Base-by-base conservation (phyloP, 2,113 vertebrate genomes). In the Xyrauchen texanus region DNA sequence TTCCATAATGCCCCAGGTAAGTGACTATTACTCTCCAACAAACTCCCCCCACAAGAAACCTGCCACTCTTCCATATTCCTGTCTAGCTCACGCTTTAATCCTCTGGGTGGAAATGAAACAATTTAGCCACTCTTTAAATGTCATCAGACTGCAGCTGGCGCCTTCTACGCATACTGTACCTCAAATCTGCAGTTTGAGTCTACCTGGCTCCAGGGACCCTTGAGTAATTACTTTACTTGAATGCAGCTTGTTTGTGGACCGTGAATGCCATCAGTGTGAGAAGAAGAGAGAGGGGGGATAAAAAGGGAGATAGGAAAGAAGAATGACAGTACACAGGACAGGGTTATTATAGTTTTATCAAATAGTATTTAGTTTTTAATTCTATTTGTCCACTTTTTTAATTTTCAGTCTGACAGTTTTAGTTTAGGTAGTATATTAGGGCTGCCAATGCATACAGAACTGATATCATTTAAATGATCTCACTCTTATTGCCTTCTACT, bases 151-250 rank as follows among this genome's bases (percentile, higher is more conserved):
- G 63, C 88, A 71, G 6, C 80, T 84, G 89, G 89, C 90, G 88
- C 90, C 90, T 90, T 81, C 74, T 78, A 7, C 86, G 86, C 74
- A 81, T 76, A 79, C 82, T 34, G 74, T 81, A 85, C 84, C 87
- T 91, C 91, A 93, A 89, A 92, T 90, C 80, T 82, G 81, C 52
- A 63, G 78, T 89, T 86, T 92, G 88, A 89, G 85, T 85, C 84
- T 68, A 87, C 80, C 78, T 66, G 79, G 82, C 79, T 72, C 79
- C 84, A 49, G 74, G 86, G 87, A 87, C 91, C 88, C 88, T 34
- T 85, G 89, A 85, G 89, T 89, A 88, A 91, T 91, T 90, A 91
- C 89, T 89, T 93, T 90, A 92, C 88, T 87, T 89, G 88, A 89
- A 86, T 82, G 85, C 64, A 67, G 52, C 88, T 88, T 87, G 63